Conservation (phyloP, 2,113 vertebrate species). For the Pituophis catenifer region DNA sequence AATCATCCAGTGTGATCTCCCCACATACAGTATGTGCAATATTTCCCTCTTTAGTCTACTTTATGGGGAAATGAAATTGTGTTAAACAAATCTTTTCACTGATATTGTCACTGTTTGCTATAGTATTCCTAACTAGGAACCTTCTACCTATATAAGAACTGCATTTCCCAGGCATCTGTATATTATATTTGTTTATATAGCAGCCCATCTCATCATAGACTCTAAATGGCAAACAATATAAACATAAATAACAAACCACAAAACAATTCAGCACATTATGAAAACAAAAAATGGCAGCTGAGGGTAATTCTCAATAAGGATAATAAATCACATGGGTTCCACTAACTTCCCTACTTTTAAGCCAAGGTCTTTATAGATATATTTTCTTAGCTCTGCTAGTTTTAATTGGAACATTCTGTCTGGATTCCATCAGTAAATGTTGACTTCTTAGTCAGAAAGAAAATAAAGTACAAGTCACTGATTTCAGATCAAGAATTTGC, state of each 20-base stretch:
- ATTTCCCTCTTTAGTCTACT: neutral
- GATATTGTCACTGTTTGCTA: neutral
- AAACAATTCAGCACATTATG: neutral
- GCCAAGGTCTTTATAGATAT: neutral
- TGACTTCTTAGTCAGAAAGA: neutral
- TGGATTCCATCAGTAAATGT: neutral
- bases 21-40: neutral
- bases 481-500: neutral
- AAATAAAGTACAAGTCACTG: neutral
- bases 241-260: neutral
- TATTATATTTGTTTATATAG: neutral
- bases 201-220: neutral
- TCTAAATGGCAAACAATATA: neutral
- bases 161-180: neutral
- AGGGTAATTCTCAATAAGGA: neutral
- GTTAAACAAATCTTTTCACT: neutral
- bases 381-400: neutral
- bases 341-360: neutral
- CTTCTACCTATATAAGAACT: neutral
- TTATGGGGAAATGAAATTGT: neutral
- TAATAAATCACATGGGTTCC: neutral
- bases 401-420: neutral
- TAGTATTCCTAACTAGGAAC: neutral
- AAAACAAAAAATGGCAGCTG: neutral
- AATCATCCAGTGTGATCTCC: neutral